Conservation (phyloP, 2,113 vertebrate species). For the Mastomys natalensis region DNA sequence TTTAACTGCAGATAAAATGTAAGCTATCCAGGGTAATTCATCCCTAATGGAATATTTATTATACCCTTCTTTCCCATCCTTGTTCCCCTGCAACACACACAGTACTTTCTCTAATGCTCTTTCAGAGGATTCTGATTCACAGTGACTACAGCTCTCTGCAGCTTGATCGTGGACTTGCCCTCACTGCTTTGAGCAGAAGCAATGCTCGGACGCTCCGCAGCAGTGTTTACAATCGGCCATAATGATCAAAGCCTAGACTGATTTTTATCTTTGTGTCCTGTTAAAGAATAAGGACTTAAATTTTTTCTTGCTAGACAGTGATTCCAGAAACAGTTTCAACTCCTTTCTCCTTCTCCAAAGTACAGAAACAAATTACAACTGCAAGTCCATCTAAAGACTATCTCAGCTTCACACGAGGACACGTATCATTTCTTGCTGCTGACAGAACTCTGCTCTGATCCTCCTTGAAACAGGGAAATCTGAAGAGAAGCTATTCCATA, state of each 20-base stretch:
- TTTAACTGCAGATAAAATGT: slow-evolving; percentile 75
- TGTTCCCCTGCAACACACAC: neutral
- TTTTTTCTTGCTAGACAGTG: neutral
- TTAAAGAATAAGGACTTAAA: slow-evolving; percentile 17
- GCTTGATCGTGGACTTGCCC: neutral
- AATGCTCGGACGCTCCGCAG: neutral
- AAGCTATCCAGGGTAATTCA: slow-evolving; percentile 64
- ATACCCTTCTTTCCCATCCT: neutral
- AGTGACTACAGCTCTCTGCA: slow-evolving; percentile 19
- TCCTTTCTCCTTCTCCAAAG: slow-evolving; percentile 12
- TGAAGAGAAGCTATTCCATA: slow-evolving; percentile 72
- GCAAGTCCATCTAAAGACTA: slow-evolving; percentile 46
- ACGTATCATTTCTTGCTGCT: slow-evolving; percentile 30
- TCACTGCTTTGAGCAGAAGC: neutral
- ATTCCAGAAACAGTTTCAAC: neutral
- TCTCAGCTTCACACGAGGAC: neutral
- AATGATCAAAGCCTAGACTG: slow-evolving; percentile 38
- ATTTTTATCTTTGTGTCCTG: neutral
- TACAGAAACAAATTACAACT: neutral
- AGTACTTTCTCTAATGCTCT: neutral
- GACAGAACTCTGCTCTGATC: slow-evolving; percentile 32
- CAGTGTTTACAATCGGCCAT: neutral
- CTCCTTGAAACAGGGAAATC: neutral
- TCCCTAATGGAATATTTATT: slow-evolving; percentile 55
- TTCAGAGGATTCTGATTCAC: neutral